These are phyloP conservation scores for Carterocephalus palaemon DNA, from an alignment of 2,888 invertebrate species.

Conservation along the genomic window DNA sequence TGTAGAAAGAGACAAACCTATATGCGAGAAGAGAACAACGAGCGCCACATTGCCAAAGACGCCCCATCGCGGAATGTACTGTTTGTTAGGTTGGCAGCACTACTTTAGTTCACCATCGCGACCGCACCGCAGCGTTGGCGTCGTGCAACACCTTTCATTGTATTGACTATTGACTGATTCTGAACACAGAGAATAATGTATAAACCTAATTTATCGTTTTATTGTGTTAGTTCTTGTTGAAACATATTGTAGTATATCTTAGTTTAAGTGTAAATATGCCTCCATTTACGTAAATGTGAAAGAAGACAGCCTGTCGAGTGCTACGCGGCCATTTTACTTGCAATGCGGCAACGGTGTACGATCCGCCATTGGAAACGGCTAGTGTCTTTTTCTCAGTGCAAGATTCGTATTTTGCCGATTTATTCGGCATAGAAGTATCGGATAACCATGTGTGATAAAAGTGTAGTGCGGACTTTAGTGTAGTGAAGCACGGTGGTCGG, in stretches of 20 bases:
- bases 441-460: constrained; percentile 76
- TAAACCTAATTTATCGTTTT: constrained; percentile 82
- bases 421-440: constrained; percentile 72
- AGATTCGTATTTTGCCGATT: constrained; percentile 77
- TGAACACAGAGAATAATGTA: constrained; percentile 81
- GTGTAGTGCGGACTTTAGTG: constrained; percentile 79
- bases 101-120: constrained; percentile 77
- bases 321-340: constrained; percentile 85
- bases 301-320: constrained; percentile 75
- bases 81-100: constrained; percentile 61
- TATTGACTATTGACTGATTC: constrained; percentile 86
- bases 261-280: constrained; percentile 76
- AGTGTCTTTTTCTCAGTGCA: constrained; percentile 82
- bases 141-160: constrained; percentile 85
- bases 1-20: constrained; percentile 48
- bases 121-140: constrained; percentile 79
- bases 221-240: constrained; percentile 74
- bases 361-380: constrained; percentile 86
- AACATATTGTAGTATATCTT: constrained; percentile 71
- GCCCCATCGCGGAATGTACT: constrained; percentile 65
- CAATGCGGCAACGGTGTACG: constrained; percentile 86
- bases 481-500: constrained; percentile 79
- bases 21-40: constrained; percentile 49
- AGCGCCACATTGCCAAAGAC: constrained; percentile 73
- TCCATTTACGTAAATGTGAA: constrained; percentile 76